Base-by-base conservation (phyloP, 35 echinoderm and acorn worm genomes). In the Ptychodera flava region DNA sequence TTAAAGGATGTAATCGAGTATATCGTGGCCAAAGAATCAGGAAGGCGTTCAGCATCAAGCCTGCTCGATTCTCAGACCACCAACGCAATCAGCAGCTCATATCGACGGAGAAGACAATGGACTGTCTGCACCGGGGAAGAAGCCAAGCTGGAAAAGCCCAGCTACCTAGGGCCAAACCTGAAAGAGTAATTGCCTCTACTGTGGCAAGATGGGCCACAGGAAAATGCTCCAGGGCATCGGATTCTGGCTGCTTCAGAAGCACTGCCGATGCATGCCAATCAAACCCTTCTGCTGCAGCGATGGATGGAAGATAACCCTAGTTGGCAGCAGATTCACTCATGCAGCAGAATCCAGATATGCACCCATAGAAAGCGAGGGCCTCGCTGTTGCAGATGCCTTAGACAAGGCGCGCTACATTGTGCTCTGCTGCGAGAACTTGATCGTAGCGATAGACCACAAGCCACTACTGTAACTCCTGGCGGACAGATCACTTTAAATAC, bases 371-470 rank as follows among this genome's bases (percentile, higher is more conserved):
- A 84, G 89, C 0, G 89, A 91, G 34, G 89, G 84, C 16, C 84
- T 91, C 0, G 85, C 89, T 37, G 85, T 91, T 29, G 37, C 82
- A 12, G 83, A 91, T 85, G n/a, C n/a, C n/a, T n/a, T n/a, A n/a
- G n/a, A n/a, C n/a, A n/a, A n/a, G n/a, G n/a, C n/a, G n/a, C n/a
- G 82, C n/a, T n/a, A n/a, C n/a, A 89, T 89, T 76, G 80, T 89
- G 1, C 83, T 93, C 38, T 87, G 91, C 35, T 93, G 91, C 77
- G 35, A 82, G 0, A 83, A 92, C 75, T 78, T 93, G 75, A 88
- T 82, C 16, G 77, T 91, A 14, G 79, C 90, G 16, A 80, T 87
- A n/a, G 91, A 93, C 36, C 92, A 93, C 83, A 93, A 93, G 78
- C 92, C 84, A 29, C 83, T 93, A n/a, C 84, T 89, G 0, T 86